Evolutionary conservation across 1,140 invertebrate genomes (phyloP).

Genomic region (Pectinophora gossypiella): DNA sequence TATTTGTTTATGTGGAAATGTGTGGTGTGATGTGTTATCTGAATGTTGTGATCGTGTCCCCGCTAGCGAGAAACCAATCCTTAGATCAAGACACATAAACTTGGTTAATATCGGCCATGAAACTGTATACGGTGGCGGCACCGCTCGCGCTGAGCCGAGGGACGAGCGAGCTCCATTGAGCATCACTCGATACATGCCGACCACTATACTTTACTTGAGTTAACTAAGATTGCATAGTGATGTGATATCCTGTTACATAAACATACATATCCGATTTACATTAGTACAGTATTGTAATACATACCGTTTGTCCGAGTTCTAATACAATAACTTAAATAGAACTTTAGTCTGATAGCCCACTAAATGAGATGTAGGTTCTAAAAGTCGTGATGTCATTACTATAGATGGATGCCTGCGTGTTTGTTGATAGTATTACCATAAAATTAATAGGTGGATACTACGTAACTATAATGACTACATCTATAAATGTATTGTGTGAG

Average conservation of each 20-base stretch:
- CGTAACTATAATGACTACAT: background rate
- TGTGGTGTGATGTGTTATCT: background rate
- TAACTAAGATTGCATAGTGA: background rate
- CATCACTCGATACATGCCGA: background rate
- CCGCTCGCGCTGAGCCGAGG: background rate
- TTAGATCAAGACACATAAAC: background rate
- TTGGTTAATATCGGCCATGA: background rate
- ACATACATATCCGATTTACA: background rate
- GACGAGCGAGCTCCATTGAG: conserved; percentile 3
- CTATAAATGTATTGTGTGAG: background rate
- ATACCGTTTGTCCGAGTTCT: too few species aligned
- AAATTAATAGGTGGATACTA: background rate
- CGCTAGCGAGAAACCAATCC: background rate
- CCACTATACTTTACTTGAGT: background rate
- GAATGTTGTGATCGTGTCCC: conserved; percentile 1
- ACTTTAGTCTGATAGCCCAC: too few species aligned
- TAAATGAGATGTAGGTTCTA: too few species aligned
- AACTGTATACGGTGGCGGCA: background rate
- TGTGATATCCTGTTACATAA: background rate
- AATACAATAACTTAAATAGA: too few species aligned
- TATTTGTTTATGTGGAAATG: background rate
- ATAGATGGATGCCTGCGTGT: background rate
- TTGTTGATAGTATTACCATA: conserved; percentile 1
- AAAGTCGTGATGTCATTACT: background rate
- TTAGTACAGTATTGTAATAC: too few species aligned